Base-by-base conservation (phyloP, 2,113 vertebrate species). In the Proterorhinus semilunaris region DNA sequence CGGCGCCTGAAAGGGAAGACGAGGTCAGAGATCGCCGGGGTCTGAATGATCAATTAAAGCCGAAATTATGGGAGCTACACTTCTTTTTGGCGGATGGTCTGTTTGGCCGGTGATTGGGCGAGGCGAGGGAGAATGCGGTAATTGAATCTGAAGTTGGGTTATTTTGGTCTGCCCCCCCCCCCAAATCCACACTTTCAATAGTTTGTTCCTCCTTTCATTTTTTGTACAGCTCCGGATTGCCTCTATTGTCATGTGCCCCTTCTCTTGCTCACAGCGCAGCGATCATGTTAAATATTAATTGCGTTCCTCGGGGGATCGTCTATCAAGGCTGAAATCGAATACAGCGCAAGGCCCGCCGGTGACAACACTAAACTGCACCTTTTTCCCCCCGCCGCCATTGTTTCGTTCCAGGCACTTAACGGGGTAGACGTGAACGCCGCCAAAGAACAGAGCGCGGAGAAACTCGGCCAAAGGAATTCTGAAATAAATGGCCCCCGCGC, bases 211-310 rank as follows among this genome's bases (percentile, higher is more conserved):
- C 90, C 76, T 7, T 78, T 88, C 82, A 89, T 91, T 76, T 76
- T 6, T 79, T 89, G 90, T 85, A 74, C 83, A 78, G 59, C 27
- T 85, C 89, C 81, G 83, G 92, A 92, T 91, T 86, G 74, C 80
- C 75, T 90, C 83, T 75, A 89, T 90, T 91, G 83, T 89, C 68
- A 65, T 13, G 66, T 63, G 68, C 82, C 68, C 83, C 47, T 75
- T 80, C 27, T 36, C 27, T 74, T 68, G 68, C 71, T 79, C 73
- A 64, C 68, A 88, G 83, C 72, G 80, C 65, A 75, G 78, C 79
- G 79, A 89, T 92, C 89, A 72, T 84, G 85, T 90, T 88, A 83
- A 88, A 91, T 90, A 91, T 92, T 92, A 91, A 92, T 92, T 87
- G 78, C 68, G 13, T 58, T 73, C 74, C 74, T 75, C 65, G 62